These are phyloP conservation scores for Zaprionus davidi DNA, from an alignment of 1,140 invertebrate species.

Conservation along the genomic window DNA sequence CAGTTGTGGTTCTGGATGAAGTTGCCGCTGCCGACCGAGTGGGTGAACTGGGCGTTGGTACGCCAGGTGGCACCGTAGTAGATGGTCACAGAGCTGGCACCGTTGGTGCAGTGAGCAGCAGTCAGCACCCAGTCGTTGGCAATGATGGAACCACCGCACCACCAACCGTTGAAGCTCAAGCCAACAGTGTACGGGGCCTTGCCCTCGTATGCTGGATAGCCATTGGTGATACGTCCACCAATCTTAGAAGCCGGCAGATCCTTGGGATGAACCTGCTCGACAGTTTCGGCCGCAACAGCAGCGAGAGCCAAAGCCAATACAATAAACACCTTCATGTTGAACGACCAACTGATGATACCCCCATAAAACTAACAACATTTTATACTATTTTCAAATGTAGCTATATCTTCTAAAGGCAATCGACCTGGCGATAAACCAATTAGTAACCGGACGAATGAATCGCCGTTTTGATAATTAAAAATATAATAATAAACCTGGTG, in stretches of 20 bases:
- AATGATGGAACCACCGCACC: slow-evolving; percentile 87
- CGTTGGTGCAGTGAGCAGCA: slow-evolving; percentile 86
- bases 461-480: slow-evolving; percentile 6
- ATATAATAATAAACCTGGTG: background rate
- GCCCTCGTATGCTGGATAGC: slow-evolving; percentile 70
- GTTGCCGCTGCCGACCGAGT: slow-evolving; percentile 38
- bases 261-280: slow-evolving; percentile 39
- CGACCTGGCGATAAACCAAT: slow-evolving; percentile 23
- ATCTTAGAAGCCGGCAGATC: slow-evolving; percentile 38
- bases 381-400: slow-evolving; percentile 10
- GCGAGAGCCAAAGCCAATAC: slow-evolving; percentile 51
- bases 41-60: slow-evolving; percentile 39
- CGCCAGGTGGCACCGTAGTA: slow-evolving; percentile 56
- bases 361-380: background rate
- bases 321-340: slow-evolving; percentile 50
- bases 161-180: slow-evolving; percentile 80
- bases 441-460: slow-evolving; percentile 2
- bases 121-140: slow-evolving; percentile 85
- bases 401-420: slow-evolving; percentile 2
- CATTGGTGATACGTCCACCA: slow-evolving; percentile 74
- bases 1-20: slow-evolving; percentile 47
- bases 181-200: slow-evolving; percentile 85
- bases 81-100: slow-evolving; percentile 46
- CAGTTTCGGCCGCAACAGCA: slow-evolving; percentile 33
- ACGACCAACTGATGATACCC: slow-evolving; percentile 4